phyloP scores from a whole-genome alignment of 1,140 invertebrate genomes.

The Rhyacophila brunnea region DNA sequence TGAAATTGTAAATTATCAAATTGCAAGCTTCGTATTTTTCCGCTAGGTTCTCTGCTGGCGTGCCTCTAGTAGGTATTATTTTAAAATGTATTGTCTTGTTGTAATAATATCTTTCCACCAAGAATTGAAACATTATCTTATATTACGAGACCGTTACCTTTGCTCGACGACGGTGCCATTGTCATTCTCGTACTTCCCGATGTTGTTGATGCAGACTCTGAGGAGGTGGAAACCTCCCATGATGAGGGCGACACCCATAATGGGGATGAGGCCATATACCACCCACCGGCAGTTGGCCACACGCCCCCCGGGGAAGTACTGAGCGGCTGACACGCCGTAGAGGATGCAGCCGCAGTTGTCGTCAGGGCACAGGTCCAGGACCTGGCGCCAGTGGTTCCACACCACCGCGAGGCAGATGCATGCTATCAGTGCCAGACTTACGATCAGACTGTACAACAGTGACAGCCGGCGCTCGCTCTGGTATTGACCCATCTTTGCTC shows the following conservation, averaged over 20 bases:
- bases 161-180: constrained; percentile 54
- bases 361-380: constrained; percentile 63
- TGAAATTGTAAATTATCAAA: no score
- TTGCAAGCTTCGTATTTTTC: no score
- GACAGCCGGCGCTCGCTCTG: constrained; percentile 55
- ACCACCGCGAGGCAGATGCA: constrained; percentile 58
- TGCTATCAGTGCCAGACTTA: constrained; percentile 52
- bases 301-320: constrained; percentile 64
- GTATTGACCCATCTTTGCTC: constrained; percentile 51
- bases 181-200: constrained; percentile 52
- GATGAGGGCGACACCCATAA: constrained; percentile 55
- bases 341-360: constrained; percentile 67
- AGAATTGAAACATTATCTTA: constrained; percentile 23
- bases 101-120: no score
- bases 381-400: constrained; percentile 66
- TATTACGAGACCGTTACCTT: no score
- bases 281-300: constrained; percentile 62
- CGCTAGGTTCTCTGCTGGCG: no score
- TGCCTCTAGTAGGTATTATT: no score
- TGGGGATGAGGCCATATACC: constrained; percentile 58
- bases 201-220: constrained; percentile 61
- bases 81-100: no score
- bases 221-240: constrained; percentile 65
- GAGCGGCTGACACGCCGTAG: constrained; percentile 59
- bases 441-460: constrained; percentile 54